Base-by-base conservation (phyloP, 2,888 invertebrate species). In the Cantharis rustica region DNA sequence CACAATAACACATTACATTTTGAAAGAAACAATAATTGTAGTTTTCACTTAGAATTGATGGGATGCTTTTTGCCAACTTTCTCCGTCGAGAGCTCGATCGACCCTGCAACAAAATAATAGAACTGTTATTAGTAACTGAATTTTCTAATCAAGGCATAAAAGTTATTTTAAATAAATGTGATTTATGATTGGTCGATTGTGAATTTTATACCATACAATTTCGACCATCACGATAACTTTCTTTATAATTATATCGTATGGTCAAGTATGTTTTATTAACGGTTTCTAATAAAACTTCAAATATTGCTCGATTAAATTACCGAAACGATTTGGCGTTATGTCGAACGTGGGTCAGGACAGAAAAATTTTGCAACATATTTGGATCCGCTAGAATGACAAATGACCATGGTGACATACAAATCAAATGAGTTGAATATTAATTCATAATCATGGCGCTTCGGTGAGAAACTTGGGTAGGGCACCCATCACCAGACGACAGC, bases 41-140 rank as follows among this genome's bases (percentile, higher is more conserved):
- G 74, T 77, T 77, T 77, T 77, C 77, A 75, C 77, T 68, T 72
- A 16, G 71, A 73, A 66, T 62, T 13, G 26, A 13, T 64, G 16
- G 61, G 61, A 63, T 27, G 27, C 26, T 70, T 70, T 71, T 62
- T 16, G 20, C 47, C 20, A 71, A 77, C 77, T 77, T 77, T 77
- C 77, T 72, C 75, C 71, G 31, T 3, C 26, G 66, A 71, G 75
- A 61, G 69, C 70, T 75, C 71, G 71, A 75, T 69, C 11, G 68
- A 68, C 23, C 68, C 76, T 76, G 73, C 5, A 76, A 76, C 70
- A 72, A 73, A 31, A 63, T 68, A 68, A 63, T 47, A 47, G 47
- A 47, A 47, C 47, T 47, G 47, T 47, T 47, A 47, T 47, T 47
- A 47, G 47, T 47, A 66, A 66, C 20, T 20, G 23, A 20, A 66